A percentile compares a stretch with the other conserved stretches of the same genome.
These are phyloP conservation scores for Buphagus erythrorhynchus DNA, from an alignment of 2,797 vertebrate species.

Conservation along the genomic window DNA sequence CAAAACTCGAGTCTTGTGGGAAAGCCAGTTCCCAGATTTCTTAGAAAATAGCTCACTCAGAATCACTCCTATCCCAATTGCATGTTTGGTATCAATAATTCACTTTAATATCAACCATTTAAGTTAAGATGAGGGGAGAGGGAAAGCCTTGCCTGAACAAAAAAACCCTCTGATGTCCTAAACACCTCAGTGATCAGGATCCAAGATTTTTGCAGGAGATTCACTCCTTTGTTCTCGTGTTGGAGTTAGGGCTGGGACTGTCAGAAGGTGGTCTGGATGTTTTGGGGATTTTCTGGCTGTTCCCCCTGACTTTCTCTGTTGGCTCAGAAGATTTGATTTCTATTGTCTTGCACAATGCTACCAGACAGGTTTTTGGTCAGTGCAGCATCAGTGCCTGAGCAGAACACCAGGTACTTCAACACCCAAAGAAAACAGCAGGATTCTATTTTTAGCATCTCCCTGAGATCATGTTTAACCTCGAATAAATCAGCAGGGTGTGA, in stretches of 20 bases:
- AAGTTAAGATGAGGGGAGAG: background rate
- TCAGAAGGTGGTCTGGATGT: too few species aligned
- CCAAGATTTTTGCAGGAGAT: background rate
- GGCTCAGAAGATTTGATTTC: background rate
- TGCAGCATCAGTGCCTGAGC: background rate
- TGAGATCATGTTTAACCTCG: background rate
- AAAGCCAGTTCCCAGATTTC: background rate
- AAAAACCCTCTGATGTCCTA: background rate
- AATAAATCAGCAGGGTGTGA: background rate
- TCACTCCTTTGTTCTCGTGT: background rate
- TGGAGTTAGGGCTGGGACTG: background rate
- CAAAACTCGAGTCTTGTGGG: background rate
- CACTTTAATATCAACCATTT: background rate
- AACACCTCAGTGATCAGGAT: background rate
- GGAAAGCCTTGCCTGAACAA: background rate
- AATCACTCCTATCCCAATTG: background rate
- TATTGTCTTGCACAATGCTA: background rate
- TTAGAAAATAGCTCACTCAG: background rate
- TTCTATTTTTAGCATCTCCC: conserved; percentile 1
- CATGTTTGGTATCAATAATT: background rate
- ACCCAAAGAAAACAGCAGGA: background rate
- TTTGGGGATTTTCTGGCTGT: background rate
- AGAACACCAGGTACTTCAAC: background rate
- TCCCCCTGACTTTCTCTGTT: background rate
- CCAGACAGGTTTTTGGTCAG: background rate